Evolutionary conservation across 2,797 vertebrate genomes (phyloP).

Genomic region (Falco novaeseelandiae): DNA sequence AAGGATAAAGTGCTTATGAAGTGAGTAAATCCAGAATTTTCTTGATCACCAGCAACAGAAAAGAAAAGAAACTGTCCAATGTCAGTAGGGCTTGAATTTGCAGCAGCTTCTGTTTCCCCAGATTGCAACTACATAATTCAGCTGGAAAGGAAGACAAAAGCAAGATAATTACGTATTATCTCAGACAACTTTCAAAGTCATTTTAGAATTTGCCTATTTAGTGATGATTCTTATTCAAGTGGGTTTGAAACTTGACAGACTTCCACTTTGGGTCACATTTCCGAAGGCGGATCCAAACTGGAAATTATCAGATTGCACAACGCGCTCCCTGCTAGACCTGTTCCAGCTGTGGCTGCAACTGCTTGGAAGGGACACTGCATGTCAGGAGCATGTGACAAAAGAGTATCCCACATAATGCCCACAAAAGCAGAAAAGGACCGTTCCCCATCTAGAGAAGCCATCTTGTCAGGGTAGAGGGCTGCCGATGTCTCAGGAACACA

Average conservation of each 20-base stretch:
- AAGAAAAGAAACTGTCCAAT: not conserved
- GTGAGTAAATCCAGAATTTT: conserved; percentile 10
- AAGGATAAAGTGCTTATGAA: not conserved
- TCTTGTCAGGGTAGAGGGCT: not conserved
- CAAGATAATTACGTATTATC: not conserved
- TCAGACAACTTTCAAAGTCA: not conserved
- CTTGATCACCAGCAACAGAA: not conserved
- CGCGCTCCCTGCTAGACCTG: not conserved
- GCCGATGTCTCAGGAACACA: rapidly evolving
- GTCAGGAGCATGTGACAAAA: not conserved
- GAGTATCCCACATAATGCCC: not conserved
- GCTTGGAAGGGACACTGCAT: not conserved
- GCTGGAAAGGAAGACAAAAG: conserved; percentile 14
- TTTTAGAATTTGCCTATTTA: not conserved
- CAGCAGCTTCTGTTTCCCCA: not conserved
- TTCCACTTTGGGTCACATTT: conserved; percentile 17
- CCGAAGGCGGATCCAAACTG: not conserved
- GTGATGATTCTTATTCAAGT: not conserved
- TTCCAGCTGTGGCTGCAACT: not conserved
- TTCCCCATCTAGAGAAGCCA: not conserved
- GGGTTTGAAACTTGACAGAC: conserved; percentile 29
- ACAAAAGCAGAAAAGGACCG: not conserved
- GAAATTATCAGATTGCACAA: conserved; percentile 1
- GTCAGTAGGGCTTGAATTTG: not conserved
- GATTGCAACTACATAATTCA: not conserved